Evolutionary conservation across 2,113 vertebrate species (phyloP), one percentile per base, ranked within the genome.

Genomic region (Channa maculata): DNA sequence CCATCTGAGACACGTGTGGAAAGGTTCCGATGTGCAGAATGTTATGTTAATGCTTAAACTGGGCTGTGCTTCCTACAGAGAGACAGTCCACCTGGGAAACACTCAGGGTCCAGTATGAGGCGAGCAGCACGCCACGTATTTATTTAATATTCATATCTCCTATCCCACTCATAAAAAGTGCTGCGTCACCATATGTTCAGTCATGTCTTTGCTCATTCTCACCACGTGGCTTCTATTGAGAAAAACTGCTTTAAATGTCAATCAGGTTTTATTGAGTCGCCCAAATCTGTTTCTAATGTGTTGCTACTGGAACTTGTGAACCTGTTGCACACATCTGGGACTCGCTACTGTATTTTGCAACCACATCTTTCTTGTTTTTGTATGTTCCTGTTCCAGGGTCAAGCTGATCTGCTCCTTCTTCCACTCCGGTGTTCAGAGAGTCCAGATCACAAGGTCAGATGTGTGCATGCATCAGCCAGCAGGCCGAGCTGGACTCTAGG

Each of bases 161-260:
- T 34, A 55, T 72, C 48, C 60, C 33, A 63, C 51, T 5, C 82
- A 71, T 66, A 60, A 52, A 64, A 73, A 39, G 53, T 72, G 46
- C 80, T 72, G 61, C 75, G 73, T 52, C 53, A 39, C 84, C 86
- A 78, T 86, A 90, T 89, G 89, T 68, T 86, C 62, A 38, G 54
- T 77, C 65, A 69, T 80, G 75, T 68, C 71, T 68, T 5, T 65
- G 68, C 65, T 66, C 57, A 65, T 67, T 67, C 65, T 13, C 46
- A 9, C 65, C 51, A 59, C 60, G 67, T 77, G 60, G 64, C 50
- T 74, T 41, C 60, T 49, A 60, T 57, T 13, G 33, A 49, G 38
- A 50, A 61, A 77, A 68, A 59, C 33, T 62, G 38, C 44, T 67
- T 77, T 67, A 12, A 5, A 61, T 60, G 54, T 73, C 69, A 50